A percentile compares a stretch with the other conserved stretches of the same genome.
phyloP scores from a whole-genome alignment of 2,888 invertebrate genomes.

The Disparrhopalites patrizii region DNA sequence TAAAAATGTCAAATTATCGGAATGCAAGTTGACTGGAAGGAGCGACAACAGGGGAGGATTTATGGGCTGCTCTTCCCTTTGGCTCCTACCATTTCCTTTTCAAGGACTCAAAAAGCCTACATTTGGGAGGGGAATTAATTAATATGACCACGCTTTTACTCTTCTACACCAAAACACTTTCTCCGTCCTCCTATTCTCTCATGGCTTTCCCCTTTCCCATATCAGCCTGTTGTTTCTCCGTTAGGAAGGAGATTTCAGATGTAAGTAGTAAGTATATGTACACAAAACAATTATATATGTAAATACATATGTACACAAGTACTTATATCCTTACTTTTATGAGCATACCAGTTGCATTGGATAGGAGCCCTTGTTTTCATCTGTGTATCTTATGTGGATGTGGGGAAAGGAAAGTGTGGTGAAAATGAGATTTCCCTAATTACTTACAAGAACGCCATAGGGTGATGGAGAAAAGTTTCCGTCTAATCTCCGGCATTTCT shows the following conservation, averaged over 20 bases:
- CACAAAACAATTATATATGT: too few relatives aligned
- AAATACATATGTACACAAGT: too few relatives aligned
- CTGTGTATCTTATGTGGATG: too few relatives aligned
- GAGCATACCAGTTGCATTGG: too few relatives aligned
- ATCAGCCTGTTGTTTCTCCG: too few relatives aligned
- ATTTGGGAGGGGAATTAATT: constrained; percentile 6
- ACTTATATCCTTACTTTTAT: too few relatives aligned
- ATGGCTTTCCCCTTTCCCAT: too few relatives aligned
- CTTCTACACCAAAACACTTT: too few relatives aligned
- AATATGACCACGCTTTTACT: constrained; percentile 12
- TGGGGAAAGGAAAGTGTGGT: constrained; percentile 4
- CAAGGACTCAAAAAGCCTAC: neutral
- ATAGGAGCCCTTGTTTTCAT: too few relatives aligned
- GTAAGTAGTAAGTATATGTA: too few relatives aligned
- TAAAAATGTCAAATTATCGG: constrained; percentile 20
- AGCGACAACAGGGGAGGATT: neutral
- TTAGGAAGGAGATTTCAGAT: too few relatives aligned
- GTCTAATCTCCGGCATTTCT: neutral
- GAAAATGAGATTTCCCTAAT: constrained; percentile 25
- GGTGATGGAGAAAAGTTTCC: neutral
- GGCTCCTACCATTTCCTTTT: neutral
- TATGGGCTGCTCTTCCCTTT: neutral
- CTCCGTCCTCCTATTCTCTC: too few relatives aligned
- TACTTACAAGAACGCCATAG: constrained; percentile 18
- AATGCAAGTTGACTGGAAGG: constrained; percentile 4